Evolutionary conservation across 2,113 vertebrate genomes (phyloP).

Genomic region (Uropsilus gracilis): DNA sequence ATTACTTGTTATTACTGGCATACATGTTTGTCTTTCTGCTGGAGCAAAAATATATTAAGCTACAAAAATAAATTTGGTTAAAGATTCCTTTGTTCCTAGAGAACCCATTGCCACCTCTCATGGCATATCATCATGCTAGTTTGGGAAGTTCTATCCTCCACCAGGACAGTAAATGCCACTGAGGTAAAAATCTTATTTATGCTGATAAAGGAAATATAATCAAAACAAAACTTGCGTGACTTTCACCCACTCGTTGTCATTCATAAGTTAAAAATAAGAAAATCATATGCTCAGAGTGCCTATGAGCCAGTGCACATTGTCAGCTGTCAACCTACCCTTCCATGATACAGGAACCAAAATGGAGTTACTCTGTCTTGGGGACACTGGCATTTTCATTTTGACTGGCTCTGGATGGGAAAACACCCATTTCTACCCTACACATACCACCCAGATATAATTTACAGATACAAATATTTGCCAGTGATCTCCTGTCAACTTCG

Average conservation of each 20-base stretch:
- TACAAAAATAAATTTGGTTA: conserved; percentile 13
- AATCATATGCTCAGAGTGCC: neutral
- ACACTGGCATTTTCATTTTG: neutral
- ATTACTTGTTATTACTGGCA: neutral
- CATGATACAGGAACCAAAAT: neutral
- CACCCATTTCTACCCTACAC: neutral
- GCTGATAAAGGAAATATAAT: conserved; percentile 10
- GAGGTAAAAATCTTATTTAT: neutral
- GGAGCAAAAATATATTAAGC: neutral
- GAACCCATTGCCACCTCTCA: neutral
- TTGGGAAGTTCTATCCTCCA: neutral
- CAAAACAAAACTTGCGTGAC: neutral
- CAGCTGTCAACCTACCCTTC: neutral
- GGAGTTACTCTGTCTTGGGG: neutral
- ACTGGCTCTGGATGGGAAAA: neutral
- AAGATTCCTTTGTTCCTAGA: neutral
- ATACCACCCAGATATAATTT: neutral
- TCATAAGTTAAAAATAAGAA: neutral
- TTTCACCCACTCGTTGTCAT: neutral
- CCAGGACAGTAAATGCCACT: neutral
- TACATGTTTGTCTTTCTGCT: neutral
- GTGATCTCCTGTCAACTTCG: neutral
- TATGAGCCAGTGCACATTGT: neutral
- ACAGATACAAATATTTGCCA: neutral
- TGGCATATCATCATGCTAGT: neutral